These are phyloP conservation scores for Plagiodera versicolora DNA, from an alignment of 2,888 invertebrate genomes.

Conservation along the genomic window DNA sequence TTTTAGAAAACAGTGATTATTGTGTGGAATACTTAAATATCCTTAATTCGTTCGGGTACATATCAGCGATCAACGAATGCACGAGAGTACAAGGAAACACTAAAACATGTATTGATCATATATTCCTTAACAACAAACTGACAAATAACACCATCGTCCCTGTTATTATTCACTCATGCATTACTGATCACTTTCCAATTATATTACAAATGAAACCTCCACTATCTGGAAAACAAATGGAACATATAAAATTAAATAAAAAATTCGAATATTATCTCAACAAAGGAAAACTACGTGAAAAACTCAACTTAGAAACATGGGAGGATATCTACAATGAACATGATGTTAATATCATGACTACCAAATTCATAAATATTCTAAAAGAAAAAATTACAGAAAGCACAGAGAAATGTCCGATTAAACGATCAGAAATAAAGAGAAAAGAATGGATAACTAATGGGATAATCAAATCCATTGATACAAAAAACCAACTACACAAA, in stretches of 20 bases:
- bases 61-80: neutral
- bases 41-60: neutral
- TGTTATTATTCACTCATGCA: neutral
- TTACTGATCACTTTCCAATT: neutral
- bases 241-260: neutral
- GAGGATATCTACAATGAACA: neutral
- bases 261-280: neutral
- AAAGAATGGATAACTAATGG: neutral
- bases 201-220: neutral
- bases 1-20: neutral
- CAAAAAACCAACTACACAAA: too few species aligned
- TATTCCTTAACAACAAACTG: neutral
- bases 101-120: too few species aligned
- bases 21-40: neutral
- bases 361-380: neutral
- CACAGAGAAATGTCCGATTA: neutral
- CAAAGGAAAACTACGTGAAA: neutral
- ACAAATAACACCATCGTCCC: neutral
- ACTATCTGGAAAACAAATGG: neutral
- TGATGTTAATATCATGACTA: neutral
- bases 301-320: neutral
- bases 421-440: neutral
- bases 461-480: too few species aligned
- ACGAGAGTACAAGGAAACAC: neutral
- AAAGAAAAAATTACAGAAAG: neutral